Evolutionary conservation across 2,888 invertebrate species (phyloP), one percentile per base, ranked within the genome.

Genomic region (Tetheella fluctuosa): DNA sequence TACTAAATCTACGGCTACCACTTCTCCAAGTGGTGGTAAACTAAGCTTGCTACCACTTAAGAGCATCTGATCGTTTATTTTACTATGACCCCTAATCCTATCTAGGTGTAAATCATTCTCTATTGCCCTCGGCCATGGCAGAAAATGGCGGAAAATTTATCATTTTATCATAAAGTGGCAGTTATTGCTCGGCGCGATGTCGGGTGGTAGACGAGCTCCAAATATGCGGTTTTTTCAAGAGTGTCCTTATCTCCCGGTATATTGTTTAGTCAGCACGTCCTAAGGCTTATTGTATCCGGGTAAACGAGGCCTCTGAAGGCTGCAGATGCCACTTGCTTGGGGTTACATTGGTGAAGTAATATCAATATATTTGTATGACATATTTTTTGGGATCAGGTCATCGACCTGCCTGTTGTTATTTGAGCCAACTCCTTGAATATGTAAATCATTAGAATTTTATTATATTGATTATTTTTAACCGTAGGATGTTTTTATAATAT

Each of bases 231-330:
- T 76, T 77, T 74, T 75, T 67, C 63, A 69, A 71, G 62, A 34
- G 65, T 60, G 63, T 58, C 62, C 74, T 78, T 74, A 74, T 76
- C 77, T 70, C 48, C 20, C 60, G 58, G 56, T 69, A 70, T 73
- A 79, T 77, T 79, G 80, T 79, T 80, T 79, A 77, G 79, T 76
- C 77, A 80, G 80, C 76, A 64, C 62, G 60, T 63, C 61, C 63
- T 67, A 61, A 69, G 61, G 69, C 71, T 77, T 75, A 80, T 80
- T 83, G 74, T 77, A 64, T 63, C 60, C 64, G 39, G 39, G 56
- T 37, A 20, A 48, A 48, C 2, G 20, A 48, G 20, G 48, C 20
- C 48, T 20, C n/a, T 48, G 48, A 10, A 48, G 8, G 48, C 17
- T 48, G 48, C 48, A 48, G 48, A 48, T 48, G 48, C 48, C 48